A percentile compares a stretch with the other conserved stretches of the same genome.
Conservation (phyloP, 2,113 vertebrate genomes). For the Galbula dea region DNA sequence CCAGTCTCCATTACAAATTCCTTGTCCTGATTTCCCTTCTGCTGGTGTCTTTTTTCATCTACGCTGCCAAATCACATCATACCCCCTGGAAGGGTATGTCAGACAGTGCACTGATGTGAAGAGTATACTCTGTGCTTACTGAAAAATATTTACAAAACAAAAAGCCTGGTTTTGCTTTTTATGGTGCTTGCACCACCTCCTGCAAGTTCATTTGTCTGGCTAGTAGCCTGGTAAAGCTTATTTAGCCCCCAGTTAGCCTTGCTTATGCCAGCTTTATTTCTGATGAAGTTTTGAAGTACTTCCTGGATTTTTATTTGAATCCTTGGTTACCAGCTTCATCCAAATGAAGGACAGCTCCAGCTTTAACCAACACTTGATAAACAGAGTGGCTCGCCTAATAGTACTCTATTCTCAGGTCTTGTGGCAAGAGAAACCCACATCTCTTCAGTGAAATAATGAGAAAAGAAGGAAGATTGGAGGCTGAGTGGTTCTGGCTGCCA, state of each 20-base stretch:
- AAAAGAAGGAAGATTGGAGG: background rate
- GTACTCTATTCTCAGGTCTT: background rate
- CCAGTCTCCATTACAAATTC: constrained; percentile 36
- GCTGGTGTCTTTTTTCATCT: background rate
- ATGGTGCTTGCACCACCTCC: background rate
- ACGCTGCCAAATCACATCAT: background rate
- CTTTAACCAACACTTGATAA: background rate
- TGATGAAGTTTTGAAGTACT: background rate
- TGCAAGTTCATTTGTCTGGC: background rate
- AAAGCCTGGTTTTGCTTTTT: background rate
- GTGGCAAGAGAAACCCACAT: background rate
- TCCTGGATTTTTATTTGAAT: background rate
- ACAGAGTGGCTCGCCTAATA: background rate
- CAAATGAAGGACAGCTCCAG: background rate
- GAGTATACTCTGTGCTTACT: background rate
- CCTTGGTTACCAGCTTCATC: background rate
- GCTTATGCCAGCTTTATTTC: background rate
- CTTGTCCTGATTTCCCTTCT: constrained; percentile 47
- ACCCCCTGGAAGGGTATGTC: background rate
- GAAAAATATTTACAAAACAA: background rate
- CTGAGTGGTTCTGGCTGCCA: background rate
- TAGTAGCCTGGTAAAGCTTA: background rate
- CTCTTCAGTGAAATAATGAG: background rate
- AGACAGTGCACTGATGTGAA: background rate
- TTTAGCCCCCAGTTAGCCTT: background rate